phyloP scores from a whole-genome alignment of 1,140 invertebrate species.

The Orussus abietinus region DNA sequence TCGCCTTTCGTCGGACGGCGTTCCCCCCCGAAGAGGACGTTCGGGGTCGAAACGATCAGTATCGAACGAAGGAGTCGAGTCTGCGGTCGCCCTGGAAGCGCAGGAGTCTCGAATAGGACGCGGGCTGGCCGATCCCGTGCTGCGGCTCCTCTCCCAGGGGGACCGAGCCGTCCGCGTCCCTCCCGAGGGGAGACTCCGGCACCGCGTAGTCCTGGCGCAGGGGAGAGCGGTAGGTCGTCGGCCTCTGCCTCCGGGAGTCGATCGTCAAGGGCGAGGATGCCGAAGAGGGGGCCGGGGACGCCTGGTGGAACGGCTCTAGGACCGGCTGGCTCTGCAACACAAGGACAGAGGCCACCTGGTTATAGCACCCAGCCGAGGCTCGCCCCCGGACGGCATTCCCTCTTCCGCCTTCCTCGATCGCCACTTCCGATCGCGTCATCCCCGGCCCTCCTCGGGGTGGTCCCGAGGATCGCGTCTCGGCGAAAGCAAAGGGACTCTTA shows the following conservation, averaged over 20 bases:
- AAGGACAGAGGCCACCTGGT: constrained; percentile 50
- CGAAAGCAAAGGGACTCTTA: too few relatives aligned
- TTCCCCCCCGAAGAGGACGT: neutral
- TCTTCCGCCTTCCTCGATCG: too few relatives aligned
- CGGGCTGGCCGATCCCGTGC: too few relatives aligned
- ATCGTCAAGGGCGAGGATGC: too few relatives aligned
- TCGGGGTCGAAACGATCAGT: constrained; percentile 11
- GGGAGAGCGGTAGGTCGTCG: constrained; percentile 44
- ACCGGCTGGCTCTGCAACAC: constrained; percentile 53
- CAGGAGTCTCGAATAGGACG: constrained; percentile 32
- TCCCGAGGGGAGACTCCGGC: constrained; percentile 37
- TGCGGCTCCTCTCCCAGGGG: constrained; percentile 12
- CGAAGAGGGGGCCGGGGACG: too few relatives aligned
- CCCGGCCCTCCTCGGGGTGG: too few relatives aligned
- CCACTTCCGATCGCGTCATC: too few relatives aligned
- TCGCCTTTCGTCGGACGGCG: constrained; percentile 2
- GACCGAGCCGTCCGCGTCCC: constrained; percentile 2
- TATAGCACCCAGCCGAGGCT: too few relatives aligned
- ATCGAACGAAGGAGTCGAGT: constrained; percentile 30
- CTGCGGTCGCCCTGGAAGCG: constrained; percentile 31
- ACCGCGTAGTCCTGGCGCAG: constrained; percentile 36
- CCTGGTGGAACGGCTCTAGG: too few relatives aligned
- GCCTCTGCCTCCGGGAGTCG: too few relatives aligned
- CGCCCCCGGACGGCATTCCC: too few relatives aligned
- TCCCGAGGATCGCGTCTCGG: too few relatives aligned